A percentile compares a stretch with the other conserved stretches of the same genome.
These are phyloP conservation scores for Brachyptera risi DNA, from an alignment of 2,888 invertebrate genomes.

Conservation along the genomic window DNA sequence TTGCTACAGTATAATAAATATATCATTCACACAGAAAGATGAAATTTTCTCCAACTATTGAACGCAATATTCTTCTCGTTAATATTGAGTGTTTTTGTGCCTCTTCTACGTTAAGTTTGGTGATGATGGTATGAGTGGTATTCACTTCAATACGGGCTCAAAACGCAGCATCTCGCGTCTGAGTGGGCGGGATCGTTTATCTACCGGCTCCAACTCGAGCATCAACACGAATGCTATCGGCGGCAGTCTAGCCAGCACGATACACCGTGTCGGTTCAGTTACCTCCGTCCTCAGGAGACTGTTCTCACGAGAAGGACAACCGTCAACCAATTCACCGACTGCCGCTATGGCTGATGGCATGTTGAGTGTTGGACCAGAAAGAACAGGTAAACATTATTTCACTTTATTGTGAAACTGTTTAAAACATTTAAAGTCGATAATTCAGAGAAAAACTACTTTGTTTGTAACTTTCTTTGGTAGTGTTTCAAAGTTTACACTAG, in stretches of 20 bases:
- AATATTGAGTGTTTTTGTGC: too few species aligned
- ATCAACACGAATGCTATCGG: slow-evolving; percentile 43
- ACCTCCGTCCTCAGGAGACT: slow-evolving; percentile 72
- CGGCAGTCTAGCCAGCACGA: slow-evolving; percentile 48
- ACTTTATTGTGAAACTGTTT: too few species aligned
- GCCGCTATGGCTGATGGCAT: slow-evolving; percentile 27
- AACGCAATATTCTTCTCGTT: too few species aligned
- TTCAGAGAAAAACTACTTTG: too few species aligned
- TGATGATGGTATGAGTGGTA: slow-evolving; percentile 68
- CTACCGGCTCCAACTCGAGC: slow-evolving; percentile 44
- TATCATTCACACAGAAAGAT: too few species aligned
- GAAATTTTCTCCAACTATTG: too few species aligned
- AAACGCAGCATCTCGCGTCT: slow-evolving; percentile 41
- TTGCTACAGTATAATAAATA: too few species aligned
- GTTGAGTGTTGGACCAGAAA: neutral
- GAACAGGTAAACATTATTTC: slow-evolving; percentile 3
- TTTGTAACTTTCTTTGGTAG: too few species aligned
- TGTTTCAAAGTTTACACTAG: too few species aligned
- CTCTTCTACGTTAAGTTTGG: too few species aligned
- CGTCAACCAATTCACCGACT: slow-evolving; percentile 45
- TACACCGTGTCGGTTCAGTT: slow-evolving; percentile 71
- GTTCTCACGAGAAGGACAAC: slow-evolving; percentile 67
- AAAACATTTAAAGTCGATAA: too few species aligned
- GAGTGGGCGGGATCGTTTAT: slow-evolving; percentile 37
- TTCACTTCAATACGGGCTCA: slow-evolving; percentile 63